These are phyloP conservation scores for Andrena praecox DNA, from an alignment of 2,888 invertebrate species.

Conservation along the genomic window DNA sequence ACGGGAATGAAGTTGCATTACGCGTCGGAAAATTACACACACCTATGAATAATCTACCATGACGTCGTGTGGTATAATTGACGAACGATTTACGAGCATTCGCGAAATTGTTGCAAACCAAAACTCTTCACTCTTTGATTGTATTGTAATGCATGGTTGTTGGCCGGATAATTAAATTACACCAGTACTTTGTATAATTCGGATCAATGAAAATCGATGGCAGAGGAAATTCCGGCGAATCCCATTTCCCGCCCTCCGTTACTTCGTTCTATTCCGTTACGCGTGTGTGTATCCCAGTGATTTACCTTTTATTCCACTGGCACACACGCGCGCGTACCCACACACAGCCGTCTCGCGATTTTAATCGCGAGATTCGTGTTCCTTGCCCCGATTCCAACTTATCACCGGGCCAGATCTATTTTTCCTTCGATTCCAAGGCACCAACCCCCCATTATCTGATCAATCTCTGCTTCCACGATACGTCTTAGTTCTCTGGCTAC, in stretches of 20 bases:
- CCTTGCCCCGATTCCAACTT: neutral
- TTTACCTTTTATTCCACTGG: slow-evolving; percentile 45
- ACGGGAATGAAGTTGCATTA: slow-evolving; percentile 40
- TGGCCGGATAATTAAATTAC: slow-evolving; percentile 68
- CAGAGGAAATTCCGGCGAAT: slow-evolving; percentile 43
- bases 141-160: slow-evolving; percentile 69
- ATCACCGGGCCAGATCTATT: neutral
- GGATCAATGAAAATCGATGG: slow-evolving; percentile 59
- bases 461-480: slow-evolving; percentile 20
- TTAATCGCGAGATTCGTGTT: slow-evolving; percentile 19
- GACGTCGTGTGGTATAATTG: slow-evolving; percentile 47
- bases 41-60: slow-evolving; percentile 52
- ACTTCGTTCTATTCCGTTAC: slow-evolving; percentile 10
- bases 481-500: slow-evolving; percentile 35
- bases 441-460: slow-evolving; percentile 22
- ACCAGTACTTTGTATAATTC: slow-evolving; percentile 67
- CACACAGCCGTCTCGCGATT: slow-evolving; percentile 4
- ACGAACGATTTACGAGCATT: slow-evolving; percentile 63
- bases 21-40: slow-evolving; percentile 11
- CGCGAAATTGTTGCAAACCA: slow-evolving; percentile 53
- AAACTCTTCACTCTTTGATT: slow-evolving; percentile 71
- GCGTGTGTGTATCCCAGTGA: slow-evolving; percentile 36
- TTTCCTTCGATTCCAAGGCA: neutral
- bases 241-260: slow-evolving; percentile 41
- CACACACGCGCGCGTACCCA: neutral